Evolutionary conservation across 2,113 vertebrate genomes (phyloP).

Genomic region (Otocyon megalotis): DNA sequence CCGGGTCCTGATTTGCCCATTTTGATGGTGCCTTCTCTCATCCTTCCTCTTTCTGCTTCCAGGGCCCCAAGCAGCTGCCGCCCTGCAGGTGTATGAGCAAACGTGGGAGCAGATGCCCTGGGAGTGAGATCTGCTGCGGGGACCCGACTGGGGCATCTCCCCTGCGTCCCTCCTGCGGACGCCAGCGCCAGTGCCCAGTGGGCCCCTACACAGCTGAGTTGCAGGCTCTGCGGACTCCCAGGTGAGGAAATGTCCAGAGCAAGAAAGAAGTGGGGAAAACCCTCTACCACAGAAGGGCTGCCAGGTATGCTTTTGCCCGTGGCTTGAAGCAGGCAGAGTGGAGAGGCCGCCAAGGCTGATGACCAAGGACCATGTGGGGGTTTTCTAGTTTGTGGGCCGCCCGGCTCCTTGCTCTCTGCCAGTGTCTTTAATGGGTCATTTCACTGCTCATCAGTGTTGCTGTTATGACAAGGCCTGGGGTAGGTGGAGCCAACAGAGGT

Average conservation of each 20-base stretch:
- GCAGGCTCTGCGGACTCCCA: neutral
- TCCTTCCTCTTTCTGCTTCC: neutral
- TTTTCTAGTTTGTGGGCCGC: neutral
- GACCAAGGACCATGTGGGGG: accelerated
- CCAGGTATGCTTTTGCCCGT: neutral
- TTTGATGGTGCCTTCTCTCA: neutral
- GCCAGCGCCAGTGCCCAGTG: neutral
- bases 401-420: neutral
- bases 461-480: neutral
- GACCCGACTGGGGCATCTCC: no score
- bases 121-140: accelerated
- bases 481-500: accelerated
- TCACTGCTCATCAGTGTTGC: accelerated
- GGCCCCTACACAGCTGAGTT: accelerated
- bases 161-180: accelerated
- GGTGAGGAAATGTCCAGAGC: neutral
- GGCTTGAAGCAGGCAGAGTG: neutral
- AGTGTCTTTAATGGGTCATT: neutral
- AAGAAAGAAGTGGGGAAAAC: accelerated
- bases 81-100: accelerated
- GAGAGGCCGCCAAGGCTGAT: accelerated
- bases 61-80: neutral
- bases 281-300: accelerated
- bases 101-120: neutral
- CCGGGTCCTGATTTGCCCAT: neutral